Conservation (phyloP, 2,113 vertebrate genomes). For the Halichoeres trimaculatus region DNA sequence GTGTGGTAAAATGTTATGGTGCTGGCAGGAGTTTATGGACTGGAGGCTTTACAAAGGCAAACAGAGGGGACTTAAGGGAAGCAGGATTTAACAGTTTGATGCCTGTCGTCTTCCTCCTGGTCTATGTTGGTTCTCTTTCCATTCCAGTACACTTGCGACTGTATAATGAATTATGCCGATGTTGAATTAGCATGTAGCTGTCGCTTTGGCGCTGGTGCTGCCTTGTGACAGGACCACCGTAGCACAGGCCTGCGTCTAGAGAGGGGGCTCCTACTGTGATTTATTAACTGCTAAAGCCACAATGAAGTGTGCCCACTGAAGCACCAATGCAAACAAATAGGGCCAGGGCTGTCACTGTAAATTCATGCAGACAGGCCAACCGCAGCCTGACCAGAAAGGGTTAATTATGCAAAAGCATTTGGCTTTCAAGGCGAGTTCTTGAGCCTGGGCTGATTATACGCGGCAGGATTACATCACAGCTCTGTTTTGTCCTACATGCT, state of each 20-base stretch:
- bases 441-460: conserved; percentile 24
- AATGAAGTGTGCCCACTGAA: conserved; percentile 80
- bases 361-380: conserved; percentile 67
- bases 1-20: conserved; percentile 43
- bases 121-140: conserved; percentile 79
- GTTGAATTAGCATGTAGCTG: conserved; percentile 88
- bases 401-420: conserved; percentile 77
- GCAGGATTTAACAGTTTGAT: conserved; percentile 79
- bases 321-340: conserved; percentile 81
- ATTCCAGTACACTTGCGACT: conserved; percentile 80
- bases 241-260: conserved; percentile 59
- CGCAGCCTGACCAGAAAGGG: conserved; percentile 66
- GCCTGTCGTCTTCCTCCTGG: conserved; percentile 75
- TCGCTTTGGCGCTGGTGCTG: conserved; percentile 79
- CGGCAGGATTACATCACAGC: conserved; percentile 30
- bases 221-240: conserved; percentile 84
- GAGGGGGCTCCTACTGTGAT: conserved; percentile 77
- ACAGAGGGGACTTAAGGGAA: conserved; percentile 58
- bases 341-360: conserved; percentile 71
- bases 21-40: conserved; percentile 53
- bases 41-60: conserved; percentile 49
- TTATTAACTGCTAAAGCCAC: conserved; percentile 84
- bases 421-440: conserved; percentile 36
- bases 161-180: conserved; percentile 85
- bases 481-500: background rate